Percentiles rank a stretch among this genome's conserved stretches.
These are phyloP conservation scores for Chrysolina americana DNA, from an alignment of 2,888 invertebrate genomes.

Conservation along the genomic window DNA sequence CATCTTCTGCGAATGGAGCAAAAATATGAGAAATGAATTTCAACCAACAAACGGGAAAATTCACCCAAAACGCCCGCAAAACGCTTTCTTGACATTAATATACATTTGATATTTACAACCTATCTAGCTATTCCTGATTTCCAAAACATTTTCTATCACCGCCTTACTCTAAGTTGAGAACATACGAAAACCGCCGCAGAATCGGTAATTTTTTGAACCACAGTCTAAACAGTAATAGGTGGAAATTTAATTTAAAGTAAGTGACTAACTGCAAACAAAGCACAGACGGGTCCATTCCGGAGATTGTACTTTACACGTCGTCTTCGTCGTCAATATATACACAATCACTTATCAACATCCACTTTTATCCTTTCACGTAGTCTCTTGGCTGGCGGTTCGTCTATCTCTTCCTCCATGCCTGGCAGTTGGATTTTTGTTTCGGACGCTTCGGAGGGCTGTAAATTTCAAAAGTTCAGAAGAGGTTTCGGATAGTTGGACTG, in stretches of 20 bases:
- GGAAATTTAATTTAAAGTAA: constrained; percentile 43
- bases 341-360: constrained; percentile 63
- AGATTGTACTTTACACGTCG: constrained; percentile 50
- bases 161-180: neutral
- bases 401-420: constrained; percentile 74
- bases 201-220: constrained; percentile 21
- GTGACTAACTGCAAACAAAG: constrained; percentile 49
- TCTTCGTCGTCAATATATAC: constrained; percentile 43
- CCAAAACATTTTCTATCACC: neutral
- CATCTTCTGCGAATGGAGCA: neutral
- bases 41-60: neutral
- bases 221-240: constrained; percentile 25
- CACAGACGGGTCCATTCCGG: constrained; percentile 43
- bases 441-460: constrained; percentile 84
- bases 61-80: too few species aligned
- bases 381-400: constrained; percentile 69
- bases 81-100: neutral
- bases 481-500: too few species aligned
- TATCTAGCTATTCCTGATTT: constrained; percentile 1
- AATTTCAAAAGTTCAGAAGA: constrained; percentile 25
- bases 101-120: constrained; percentile 6
- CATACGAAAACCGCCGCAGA: constrained; percentile 6
- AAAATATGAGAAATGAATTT: neutral
- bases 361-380: constrained; percentile 65
- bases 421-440: constrained; percentile 85